phyloP scores from a whole-genome alignment of 2,888 invertebrate species.

The Zelleria hepariella region DNA sequence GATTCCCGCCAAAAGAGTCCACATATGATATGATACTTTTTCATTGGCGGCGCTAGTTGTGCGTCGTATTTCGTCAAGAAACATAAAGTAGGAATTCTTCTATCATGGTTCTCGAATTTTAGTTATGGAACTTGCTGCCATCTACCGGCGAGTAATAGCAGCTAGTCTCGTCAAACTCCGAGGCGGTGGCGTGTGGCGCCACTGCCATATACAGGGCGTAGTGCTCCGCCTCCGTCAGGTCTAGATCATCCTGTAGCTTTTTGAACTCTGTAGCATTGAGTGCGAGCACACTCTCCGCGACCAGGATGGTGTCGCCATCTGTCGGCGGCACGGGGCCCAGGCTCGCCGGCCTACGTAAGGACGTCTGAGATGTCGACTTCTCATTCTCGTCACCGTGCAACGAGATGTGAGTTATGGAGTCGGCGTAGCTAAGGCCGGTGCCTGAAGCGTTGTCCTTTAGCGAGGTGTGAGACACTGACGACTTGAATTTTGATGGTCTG shows the following conservation, averaged over 20 bases:
- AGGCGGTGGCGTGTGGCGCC: constrained; percentile 87
- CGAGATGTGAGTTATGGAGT: constrained; percentile 77
- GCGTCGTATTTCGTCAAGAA: not conserved
- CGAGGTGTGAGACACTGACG: constrained; percentile 54
- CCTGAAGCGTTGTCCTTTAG: constrained; percentile 54
- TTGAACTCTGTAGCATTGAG: constrained; percentile 52
- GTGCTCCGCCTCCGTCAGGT: constrained; percentile 89
- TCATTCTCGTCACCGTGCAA: constrained; percentile 72
- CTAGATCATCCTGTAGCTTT: constrained; percentile 70
- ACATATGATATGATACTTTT: too few species aligned
- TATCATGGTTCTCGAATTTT: not conserved
- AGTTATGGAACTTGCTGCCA: constrained; percentile 76
- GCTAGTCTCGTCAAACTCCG: constrained; percentile 90
- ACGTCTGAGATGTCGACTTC: constrained; percentile 44
- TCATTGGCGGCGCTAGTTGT: too few species aligned
- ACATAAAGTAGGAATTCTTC: not conserved
- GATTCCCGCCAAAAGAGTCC: too few species aligned
- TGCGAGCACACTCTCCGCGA: constrained; percentile 68
- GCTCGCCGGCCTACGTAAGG: constrained; percentile 36
- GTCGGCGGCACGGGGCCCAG: constrained; percentile 57
- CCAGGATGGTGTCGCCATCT: constrained; percentile 71
- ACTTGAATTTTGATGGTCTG: constrained; percentile 62
- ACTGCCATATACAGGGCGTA: constrained; percentile 89
- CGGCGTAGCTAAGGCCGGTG: constrained; percentile 61
- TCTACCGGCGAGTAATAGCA: constrained; percentile 90